Evolutionary conservation across 1,140 invertebrate species (phyloP).

Genomic region (Trichonephila inaurata): DNA sequence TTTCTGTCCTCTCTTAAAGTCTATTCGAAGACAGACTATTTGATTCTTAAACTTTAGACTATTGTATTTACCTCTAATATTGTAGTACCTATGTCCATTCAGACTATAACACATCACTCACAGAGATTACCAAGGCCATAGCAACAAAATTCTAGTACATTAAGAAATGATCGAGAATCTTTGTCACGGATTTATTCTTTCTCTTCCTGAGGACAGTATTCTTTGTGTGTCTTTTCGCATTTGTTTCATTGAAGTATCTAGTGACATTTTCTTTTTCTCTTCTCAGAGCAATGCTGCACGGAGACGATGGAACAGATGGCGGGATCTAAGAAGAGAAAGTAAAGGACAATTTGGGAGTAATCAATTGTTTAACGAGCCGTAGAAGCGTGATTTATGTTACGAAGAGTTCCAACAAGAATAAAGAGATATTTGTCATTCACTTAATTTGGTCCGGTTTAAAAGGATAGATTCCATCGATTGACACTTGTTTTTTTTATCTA

Average conservation of each 20-base stretch:
- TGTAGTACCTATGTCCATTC: no score
- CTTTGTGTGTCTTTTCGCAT: no score
- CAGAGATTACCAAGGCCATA: no score
- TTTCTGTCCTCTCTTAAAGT: no score
- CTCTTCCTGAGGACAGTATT: no score
- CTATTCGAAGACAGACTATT: no score
- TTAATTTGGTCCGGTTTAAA: not conserved
- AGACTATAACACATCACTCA: no score
- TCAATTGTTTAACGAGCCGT: slow-evolving; percentile 31
- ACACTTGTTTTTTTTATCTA: not conserved
- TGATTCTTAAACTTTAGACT: no score
- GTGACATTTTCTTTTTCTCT: not conserved
- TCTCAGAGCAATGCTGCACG: not conserved
- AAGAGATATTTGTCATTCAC: slow-evolving; percentile 7
- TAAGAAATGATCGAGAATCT: no score
- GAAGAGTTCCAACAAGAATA: not conserved
- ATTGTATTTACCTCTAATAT: no score
- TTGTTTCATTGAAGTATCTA: not conserved
- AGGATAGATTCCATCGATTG: not conserved
- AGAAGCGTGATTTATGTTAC: not conserved
- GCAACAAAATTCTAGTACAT: no score
- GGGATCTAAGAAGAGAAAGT: not conserved
- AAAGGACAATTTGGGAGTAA: not conserved
- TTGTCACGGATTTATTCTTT: no score
- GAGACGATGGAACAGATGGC: not conserved